Evolutionary conservation across 2,888 invertebrate genomes (phyloP), one percentile per base, ranked within the genome.

Genomic region (Oligia strigilis): DNA sequence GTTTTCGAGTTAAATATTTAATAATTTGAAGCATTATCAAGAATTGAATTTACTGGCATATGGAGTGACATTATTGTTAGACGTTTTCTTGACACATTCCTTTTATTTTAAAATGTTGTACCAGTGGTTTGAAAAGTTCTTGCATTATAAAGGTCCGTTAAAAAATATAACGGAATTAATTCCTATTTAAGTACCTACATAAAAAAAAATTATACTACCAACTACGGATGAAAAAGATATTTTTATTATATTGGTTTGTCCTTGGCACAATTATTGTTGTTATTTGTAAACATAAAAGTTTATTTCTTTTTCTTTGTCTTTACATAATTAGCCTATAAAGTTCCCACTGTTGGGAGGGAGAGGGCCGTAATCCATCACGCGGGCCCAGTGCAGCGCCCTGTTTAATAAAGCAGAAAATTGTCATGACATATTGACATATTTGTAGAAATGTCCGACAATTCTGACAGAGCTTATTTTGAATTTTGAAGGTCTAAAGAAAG

Each of bases 1-100:
- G 62, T 62, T 77, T 80, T 60, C 75, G 80, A 52, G 67, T 67
- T 29, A 82, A 78, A 66, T 88, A 77, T 75, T 83, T 75, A 23
- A 85, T 75, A 66, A 89, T 52, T 52, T 82, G 84, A 75, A 92
- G 76, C 93, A 93, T 93, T 80, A 69, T 89, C 0, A 40, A 64
- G n/a, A 85, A 11, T 17, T 55, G 46, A 43, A 77, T 49, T 60
- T 43, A 43, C 14, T 65, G n/a, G 40, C 67, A 40, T 77, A 23
- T 8, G 4, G 40, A 40, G 60, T 72, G 72, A 72, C 72, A 19
- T 60, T 72, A 36, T 23, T 19, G 36, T 65, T 46, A 60, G 65
- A 75, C 65, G 13, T 84, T 67, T 43, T 19, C 5, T 58, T 72
- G 81, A 52, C 58, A 84, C 13, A 8, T 65, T 60, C 14, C 6